phyloP scores from a whole-genome alignment of 2,888 invertebrate species.

The Thera obeliscata region DNA sequence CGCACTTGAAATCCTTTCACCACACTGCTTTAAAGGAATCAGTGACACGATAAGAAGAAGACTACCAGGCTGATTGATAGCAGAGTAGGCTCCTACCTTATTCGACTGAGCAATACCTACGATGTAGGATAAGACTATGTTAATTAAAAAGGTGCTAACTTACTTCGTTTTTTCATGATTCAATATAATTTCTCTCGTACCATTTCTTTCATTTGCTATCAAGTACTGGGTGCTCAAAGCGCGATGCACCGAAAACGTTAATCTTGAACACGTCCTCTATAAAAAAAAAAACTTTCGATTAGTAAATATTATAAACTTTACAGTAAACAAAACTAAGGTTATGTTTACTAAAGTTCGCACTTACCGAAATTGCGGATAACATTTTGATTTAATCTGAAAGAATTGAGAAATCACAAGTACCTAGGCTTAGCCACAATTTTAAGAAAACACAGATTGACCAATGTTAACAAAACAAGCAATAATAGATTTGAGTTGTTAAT shows the following conservation, averaged over 20 bases:
- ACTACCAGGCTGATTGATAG: not conserved
- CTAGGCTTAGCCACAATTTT: not conserved
- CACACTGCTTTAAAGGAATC: too few species aligned
- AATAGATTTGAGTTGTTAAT: not conserved
- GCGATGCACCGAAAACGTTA: slow-evolving; percentile 49
- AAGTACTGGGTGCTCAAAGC: slow-evolving; percentile 63
- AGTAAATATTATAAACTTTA: not conserved
- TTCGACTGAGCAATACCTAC: not conserved
- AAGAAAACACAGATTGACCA: not conserved
- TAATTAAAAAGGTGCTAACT: slow-evolving; percentile 8
- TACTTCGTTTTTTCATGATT: slow-evolving; percentile 86
- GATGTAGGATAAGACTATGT: not conserved
- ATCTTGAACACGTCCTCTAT: slow-evolving; percentile 54
- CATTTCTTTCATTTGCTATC: slow-evolving; percentile 70
- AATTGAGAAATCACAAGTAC: too few species aligned
- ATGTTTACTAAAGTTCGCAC: slow-evolving; percentile 17
- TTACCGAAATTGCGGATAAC: slow-evolving; percentile 52
- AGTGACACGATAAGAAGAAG: too few species aligned
- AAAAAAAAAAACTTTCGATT: slow-evolving; percentile 30
- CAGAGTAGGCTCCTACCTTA: not conserved
- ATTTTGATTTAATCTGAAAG: slow-evolving; percentile 37
- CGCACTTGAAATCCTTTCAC: too few species aligned
- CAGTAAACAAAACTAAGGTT: not conserved
- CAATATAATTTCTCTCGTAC: slow-evolving; percentile 82
- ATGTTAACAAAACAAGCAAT: slow-evolving; percentile 15